These are phyloP conservation scores for Amyelois transitella DNA, from an alignment of 1,140 invertebrate species.

Conservation along the genomic window DNA sequence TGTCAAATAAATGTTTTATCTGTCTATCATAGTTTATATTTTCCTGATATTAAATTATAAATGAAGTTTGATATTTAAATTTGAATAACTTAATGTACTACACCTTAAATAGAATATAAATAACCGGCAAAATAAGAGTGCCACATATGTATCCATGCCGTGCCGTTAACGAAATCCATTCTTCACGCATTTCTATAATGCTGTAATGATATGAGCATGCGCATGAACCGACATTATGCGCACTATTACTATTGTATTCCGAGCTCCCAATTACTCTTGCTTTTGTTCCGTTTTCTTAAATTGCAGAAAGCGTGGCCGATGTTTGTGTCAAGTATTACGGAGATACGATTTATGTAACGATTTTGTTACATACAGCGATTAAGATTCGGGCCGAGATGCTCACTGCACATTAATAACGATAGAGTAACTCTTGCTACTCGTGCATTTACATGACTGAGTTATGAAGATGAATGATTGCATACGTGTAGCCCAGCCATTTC, in stretches of 20 bases:
- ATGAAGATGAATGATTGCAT: neutral
- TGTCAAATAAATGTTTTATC: no score
- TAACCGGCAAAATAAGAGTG: neutral
- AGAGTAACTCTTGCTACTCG: neutral
- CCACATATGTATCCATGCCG: no score
- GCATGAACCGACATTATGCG: neutral
- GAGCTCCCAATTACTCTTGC: neutral
- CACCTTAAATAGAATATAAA: no score
- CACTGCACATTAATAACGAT: conserved; percentile 1
- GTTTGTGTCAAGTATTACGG: neutral
- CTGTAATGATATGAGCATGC: neutral
- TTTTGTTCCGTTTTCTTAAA: neutral
- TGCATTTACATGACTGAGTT: neutral
- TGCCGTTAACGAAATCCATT: neutral
- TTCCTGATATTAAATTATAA: no score
- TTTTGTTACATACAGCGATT: conserved; percentile 1
- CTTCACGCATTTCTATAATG: neutral
- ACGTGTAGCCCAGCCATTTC: neutral
- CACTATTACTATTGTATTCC: neutral
- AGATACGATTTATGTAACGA: neutral
- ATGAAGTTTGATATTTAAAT: no score
- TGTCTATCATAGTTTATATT: no score
- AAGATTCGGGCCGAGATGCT: conserved; percentile 1
- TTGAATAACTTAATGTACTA: no score
- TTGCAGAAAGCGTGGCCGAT: conserved; percentile 1